Evolutionary conservation across 2,113 vertebrate genomes (phyloP).

Genomic region (Sus scrofa): DNA sequence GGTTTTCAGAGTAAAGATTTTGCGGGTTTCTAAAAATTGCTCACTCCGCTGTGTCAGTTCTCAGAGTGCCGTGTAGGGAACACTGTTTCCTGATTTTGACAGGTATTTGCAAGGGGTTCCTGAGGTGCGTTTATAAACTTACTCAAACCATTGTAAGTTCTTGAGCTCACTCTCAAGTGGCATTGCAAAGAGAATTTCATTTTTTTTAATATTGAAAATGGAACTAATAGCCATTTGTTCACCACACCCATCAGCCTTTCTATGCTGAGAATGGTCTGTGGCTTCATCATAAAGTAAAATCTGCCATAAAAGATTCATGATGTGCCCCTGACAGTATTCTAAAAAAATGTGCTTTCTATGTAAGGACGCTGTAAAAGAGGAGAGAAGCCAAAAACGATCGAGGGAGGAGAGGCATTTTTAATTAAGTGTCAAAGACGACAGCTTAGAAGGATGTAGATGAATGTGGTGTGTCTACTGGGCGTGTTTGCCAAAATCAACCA

Average conservation of each 20-base stretch:
- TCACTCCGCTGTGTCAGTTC: accelerated
- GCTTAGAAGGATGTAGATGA: neutral
- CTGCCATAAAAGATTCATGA: neutral
- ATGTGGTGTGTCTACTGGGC: accelerated
- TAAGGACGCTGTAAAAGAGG: neutral
- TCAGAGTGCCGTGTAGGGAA: neutral
- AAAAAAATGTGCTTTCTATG: neutral
- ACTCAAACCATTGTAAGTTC: neutral
- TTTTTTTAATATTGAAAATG: neutral
- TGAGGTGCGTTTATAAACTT: neutral
- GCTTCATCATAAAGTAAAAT: neutral
- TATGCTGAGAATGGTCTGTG: neutral
- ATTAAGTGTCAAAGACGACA: neutral
- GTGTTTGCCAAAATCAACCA: neutral
- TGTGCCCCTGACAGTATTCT: neutral
- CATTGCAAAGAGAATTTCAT: neutral
- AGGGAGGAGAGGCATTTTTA: neutral
- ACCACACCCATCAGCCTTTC: neutral
- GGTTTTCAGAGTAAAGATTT: neutral
- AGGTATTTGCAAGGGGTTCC: neutral
- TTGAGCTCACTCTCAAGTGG: neutral
- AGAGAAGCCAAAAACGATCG: too few relatives aligned
- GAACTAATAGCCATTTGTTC: neutral
- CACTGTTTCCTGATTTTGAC: neutral
- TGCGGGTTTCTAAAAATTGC: neutral